These are phyloP conservation scores for Perdita meconis DNA, from an alignment of 2,888 invertebrate species.

Conservation along the genomic window DNA sequence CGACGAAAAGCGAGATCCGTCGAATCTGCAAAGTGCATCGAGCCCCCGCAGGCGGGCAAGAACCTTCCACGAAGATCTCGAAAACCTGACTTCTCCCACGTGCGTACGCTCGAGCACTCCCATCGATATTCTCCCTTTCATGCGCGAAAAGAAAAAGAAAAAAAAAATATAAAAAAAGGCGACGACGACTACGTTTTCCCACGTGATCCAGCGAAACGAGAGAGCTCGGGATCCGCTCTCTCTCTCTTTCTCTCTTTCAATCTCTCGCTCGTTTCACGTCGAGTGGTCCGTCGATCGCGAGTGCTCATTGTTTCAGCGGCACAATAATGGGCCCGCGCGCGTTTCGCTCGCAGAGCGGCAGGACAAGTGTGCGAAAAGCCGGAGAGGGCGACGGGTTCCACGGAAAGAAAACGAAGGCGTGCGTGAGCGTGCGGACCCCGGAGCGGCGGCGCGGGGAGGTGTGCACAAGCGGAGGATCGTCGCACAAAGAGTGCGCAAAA, in stretches of 20 bases:
- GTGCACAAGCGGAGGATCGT: slow-evolving; percentile 48
- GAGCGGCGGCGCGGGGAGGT: not conserved
- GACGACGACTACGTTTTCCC: slow-evolving; percentile 73
- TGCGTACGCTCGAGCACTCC: slow-evolving; percentile 29
- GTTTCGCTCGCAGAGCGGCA: slow-evolving; percentile 55
- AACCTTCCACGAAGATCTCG: slow-evolving; percentile 18
- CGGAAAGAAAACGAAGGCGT: slow-evolving; percentile 58
- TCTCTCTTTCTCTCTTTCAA: not conserved
- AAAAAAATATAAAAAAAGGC: too few species aligned
- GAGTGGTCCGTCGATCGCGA: slow-evolving; percentile 68
- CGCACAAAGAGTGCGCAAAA: slow-evolving; percentile 74
- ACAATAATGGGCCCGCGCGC: slow-evolving; percentile 75
- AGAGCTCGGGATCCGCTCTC: slow-evolving; percentile 44
- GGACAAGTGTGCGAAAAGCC: slow-evolving; percentile 78
- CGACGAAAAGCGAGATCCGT: not conserved
- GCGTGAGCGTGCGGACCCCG: slow-evolving; percentile 3
- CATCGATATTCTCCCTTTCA: slow-evolving; percentile 47
- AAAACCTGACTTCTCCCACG: slow-evolving; percentile 52
- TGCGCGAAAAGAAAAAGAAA: slow-evolving; percentile 28
- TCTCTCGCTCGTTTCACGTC: slow-evolving; percentile 12
- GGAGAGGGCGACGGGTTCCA: slow-evolving; percentile 44
- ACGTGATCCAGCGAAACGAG: slow-evolving; percentile 77
- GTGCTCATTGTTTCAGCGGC: slow-evolving; percentile 78
- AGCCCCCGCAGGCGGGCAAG: not conserved
- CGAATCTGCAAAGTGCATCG: not conserved